phyloP scores from a whole-genome alignment of 2,888 invertebrate species.

The Malthinus seriepunctatus region DNA sequence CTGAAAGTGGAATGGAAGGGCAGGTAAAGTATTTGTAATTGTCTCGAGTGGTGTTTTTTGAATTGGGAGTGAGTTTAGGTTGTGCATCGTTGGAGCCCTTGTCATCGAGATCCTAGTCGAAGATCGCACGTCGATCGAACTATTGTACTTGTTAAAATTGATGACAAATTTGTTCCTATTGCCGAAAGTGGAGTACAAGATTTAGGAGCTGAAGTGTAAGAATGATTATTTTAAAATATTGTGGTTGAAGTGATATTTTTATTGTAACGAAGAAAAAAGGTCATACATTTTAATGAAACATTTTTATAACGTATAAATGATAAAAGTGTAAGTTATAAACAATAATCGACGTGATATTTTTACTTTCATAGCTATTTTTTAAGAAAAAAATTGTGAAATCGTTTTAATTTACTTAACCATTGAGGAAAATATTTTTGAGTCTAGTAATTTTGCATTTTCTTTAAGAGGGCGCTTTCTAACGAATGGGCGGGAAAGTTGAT shows the following conservation, averaged over 20 bases:
- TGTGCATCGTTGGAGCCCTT: constrained; percentile 93
- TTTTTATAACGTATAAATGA: constrained; percentile 4
- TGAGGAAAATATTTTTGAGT: no score
- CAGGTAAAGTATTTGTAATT: constrained; percentile 57
- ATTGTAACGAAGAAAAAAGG: no score
- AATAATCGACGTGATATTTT: constrained; percentile 12
- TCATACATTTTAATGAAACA: neutral
- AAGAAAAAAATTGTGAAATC: constrained; percentile 27
- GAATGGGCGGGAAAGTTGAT: no score
- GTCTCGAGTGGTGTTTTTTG: neutral
- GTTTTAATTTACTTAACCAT: constrained; percentile 41
- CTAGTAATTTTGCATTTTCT: no score
- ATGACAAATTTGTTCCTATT: constrained; percentile 91
- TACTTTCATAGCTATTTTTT: constrained; percentile 3
- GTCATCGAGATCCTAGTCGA: constrained; percentile 83
- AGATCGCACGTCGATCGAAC: constrained; percentile 92
- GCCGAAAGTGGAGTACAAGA: constrained; percentile 86
- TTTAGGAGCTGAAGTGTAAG: constrained; percentile 64
- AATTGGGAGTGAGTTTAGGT: constrained; percentile 58
- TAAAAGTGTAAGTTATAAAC: constrained; percentile 2
- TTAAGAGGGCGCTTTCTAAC: no score
- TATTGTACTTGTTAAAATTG: constrained; percentile 89
- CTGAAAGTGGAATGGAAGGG: constrained; percentile 91
- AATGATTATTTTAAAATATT: neutral
- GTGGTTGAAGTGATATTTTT: neutral